Conservation (phyloP, 2,113 vertebrate genomes). For the Solea solea region DNA sequence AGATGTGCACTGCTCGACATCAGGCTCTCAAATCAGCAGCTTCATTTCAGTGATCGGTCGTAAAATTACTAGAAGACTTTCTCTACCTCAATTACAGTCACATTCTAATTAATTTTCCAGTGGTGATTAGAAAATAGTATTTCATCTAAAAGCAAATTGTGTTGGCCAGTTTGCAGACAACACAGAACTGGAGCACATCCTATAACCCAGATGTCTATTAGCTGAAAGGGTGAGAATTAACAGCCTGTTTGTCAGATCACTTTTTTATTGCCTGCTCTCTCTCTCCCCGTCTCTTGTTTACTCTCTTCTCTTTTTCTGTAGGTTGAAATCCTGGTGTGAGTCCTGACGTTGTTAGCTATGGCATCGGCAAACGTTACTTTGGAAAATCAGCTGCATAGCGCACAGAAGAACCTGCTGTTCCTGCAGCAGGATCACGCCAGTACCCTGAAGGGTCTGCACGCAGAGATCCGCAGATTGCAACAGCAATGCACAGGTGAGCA, state of each 20-base stretch:
- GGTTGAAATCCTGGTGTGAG: slow-evolving; percentile 41
- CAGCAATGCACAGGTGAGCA: slow-evolving; percentile 93
- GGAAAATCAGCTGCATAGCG: slow-evolving; percentile 97
- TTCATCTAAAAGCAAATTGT: slow-evolving; percentile 28
- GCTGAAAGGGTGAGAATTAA: slow-evolving; percentile 18
- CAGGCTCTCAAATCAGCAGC: slow-evolving; percentile 23
- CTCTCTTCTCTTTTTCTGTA: slow-evolving; percentile 38
- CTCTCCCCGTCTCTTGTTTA: neutral
- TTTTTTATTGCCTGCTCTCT: slow-evolving; percentile 26
- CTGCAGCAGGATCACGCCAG: slow-evolving; percentile 94
- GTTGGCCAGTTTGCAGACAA: slow-evolving; percentile 2
- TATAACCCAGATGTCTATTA: slow-evolving; percentile 29
- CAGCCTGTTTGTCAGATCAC: neutral
- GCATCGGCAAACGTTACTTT: slow-evolving; percentile 86
- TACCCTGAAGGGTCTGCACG: slow-evolving; percentile 92
- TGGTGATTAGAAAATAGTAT: neutral
- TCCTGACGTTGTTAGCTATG: slow-evolving; percentile 80
- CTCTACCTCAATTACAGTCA: neutral
- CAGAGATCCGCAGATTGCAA: slow-evolving; percentile 92
- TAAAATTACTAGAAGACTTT: slow-evolving; percentile 25
- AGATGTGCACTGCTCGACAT: slow-evolving; percentile 16
- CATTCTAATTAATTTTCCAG: slow-evolving; percentile 14
- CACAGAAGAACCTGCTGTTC: slow-evolving; percentile 96
- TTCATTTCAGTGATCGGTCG: slow-evolving; percentile 31
- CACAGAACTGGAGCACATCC: slow-evolving; percentile 21